Evolutionary conservation across 2,113 vertebrate species (phyloP).

Genomic region (Strix aluco): DNA sequence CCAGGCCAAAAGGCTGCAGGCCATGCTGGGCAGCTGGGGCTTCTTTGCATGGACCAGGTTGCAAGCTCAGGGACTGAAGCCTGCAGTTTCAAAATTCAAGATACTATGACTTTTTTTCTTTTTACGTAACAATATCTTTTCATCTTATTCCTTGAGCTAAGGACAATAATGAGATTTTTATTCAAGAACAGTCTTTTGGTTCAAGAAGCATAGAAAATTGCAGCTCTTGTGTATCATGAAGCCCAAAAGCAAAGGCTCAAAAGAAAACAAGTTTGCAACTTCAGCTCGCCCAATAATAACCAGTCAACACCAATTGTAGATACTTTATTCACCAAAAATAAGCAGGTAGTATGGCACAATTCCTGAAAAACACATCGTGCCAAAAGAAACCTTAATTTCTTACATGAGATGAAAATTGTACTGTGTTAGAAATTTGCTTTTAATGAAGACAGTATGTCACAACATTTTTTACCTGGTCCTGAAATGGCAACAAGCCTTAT

Average conservation of each 20-base stretch:
- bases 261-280: background rate
- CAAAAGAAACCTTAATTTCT: background rate
- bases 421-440: background rate
- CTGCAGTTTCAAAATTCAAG: background rate
- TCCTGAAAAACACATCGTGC: background rate
- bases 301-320: background rate
- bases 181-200: background rate
- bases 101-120: background rate
- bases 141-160: background rate
- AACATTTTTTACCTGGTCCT: background rate
- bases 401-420: background rate
- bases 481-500: background rate
- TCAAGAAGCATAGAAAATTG: conserved; percentile 1
- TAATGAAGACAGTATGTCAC: background rate
- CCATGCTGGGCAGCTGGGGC: background rate
- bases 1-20: background rate
- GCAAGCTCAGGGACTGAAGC: background rate
- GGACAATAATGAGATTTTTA: background rate
- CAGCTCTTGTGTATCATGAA: background rate
- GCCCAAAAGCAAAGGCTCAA: background rate
- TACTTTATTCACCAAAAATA: background rate
- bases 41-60: background rate
- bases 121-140: background rate
- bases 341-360: background rate
- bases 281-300: background rate